phyloP scores from a whole-genome alignment of 2,797 vertebrate species.

The Scleropages formosus region DNA sequence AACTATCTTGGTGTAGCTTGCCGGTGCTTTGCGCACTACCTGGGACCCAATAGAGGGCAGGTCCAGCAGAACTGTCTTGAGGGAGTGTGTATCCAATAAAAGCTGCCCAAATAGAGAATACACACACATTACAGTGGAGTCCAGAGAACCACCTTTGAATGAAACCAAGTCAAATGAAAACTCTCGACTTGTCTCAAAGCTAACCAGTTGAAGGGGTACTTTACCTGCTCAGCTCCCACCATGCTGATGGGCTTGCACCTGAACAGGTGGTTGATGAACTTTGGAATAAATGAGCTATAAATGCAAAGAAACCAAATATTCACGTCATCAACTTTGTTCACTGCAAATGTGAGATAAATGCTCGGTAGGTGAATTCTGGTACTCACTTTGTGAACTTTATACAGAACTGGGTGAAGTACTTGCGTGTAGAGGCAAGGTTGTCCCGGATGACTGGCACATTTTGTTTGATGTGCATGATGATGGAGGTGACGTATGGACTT shows the following conservation, averaged over 20 bases:
- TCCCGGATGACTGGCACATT: slow-evolving; percentile 96
- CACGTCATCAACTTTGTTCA: no score
- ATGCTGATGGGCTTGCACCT: slow-evolving; percentile 98
- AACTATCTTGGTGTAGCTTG: slow-evolving; percentile 98
- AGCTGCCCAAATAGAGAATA: slow-evolving; percentile 66
- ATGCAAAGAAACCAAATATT: slow-evolving; percentile 13
- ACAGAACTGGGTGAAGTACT: slow-evolving; percentile 99
- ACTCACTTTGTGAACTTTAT: slow-evolving; percentile 98
- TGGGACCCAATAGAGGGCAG: slow-evolving; percentile 96
- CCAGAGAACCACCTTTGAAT: not conserved
- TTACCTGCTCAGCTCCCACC: slow-evolving; percentile 98
- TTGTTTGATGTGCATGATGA: slow-evolving; percentile 97
- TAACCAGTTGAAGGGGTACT: slow-evolving; percentile 35
- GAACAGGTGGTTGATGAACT: slow-evolving; percentile 98
- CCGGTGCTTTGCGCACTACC: slow-evolving; percentile 93
- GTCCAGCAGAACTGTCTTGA: slow-evolving; percentile 95
- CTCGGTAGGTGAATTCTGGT: no score
- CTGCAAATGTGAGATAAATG: no score
- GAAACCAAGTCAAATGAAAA: not conserved
- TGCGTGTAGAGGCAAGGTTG: slow-evolving; percentile 93
- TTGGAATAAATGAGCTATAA: slow-evolving; percentile 94
- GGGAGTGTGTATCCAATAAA: slow-evolving; percentile 92
- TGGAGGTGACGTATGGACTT: slow-evolving; percentile 97
- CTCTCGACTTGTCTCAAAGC: not conserved
- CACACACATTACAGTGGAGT: not conserved